Base-by-base conservation (phyloP, 92 coral and sea anemone species). In the Desmophyllum pertusum region DNA sequence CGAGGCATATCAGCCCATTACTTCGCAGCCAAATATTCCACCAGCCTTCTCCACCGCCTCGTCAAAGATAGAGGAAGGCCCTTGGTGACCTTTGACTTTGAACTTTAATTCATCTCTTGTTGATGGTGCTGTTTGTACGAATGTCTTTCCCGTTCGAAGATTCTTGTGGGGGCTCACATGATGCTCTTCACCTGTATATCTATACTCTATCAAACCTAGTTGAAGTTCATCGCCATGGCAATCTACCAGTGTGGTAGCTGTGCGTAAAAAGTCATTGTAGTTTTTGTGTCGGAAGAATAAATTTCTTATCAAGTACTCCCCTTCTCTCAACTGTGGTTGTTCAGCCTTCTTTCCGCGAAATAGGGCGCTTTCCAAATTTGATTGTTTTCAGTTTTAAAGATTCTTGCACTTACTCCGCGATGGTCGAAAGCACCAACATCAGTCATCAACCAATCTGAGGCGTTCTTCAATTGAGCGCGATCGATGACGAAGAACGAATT, bases 111-210 rank as follows among this genome's bases (percentile, higher is more conserved):
- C 52, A 1, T 46, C 52, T 46, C 52, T 46, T 46, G 52, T 88
- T 5, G 90, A 88, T 21, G 92, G 92, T 51, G 90, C 84, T 27
- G 88, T 83, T 65, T 85, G 88, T 13, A 85, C 33, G 53, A 73
- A 92, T n/a, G 85, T 6, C 72, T 85, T 92, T n/a, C 90, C 88
- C 2, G 88, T 75, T 39, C 84, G 82, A 15, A 83, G 85, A 71
- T 92, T 62, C 53, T 92, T 92, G 85, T 87, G 91, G 2, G 95
- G 90, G 85, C 88, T 92, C 27, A 92, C 84, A 64, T 75, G 87
- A 70, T 91, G 94, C 71, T 88, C 94, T 13, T 75, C n/a, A 5
- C 86, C 84, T 8, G 61, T 50, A 41, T 81, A 86, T 79, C 85
- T 59, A 43, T 87, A 87, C 83, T 90, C 83, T 1, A 90, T 45